These are phyloP conservation scores for Cryptotermes secundus DNA, from an alignment of 1,140 invertebrate species.

Conservation along the genomic window DNA sequence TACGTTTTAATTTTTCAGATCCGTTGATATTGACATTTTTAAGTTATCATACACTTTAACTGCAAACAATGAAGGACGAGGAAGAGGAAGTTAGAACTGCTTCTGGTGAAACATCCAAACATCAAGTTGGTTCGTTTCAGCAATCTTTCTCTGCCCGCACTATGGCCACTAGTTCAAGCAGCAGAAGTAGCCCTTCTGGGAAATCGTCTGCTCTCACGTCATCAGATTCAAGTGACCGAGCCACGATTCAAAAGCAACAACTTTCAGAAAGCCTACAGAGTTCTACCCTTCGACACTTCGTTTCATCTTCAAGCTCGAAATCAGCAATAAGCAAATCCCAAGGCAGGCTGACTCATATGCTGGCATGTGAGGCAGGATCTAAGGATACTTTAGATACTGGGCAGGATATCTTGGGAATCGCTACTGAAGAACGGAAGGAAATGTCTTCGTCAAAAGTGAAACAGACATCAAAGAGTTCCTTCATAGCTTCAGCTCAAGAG, in stretches of 20 bases:
- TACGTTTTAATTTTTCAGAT: conserved; percentile 39
- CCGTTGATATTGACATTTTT: conserved; percentile 36
- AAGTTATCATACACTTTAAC: background rate
- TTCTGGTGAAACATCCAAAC: background rate
- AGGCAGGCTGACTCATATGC: conserved; percentile 39
- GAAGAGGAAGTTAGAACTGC: background rate
- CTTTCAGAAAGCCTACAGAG: background rate
- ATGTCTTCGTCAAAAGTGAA: background rate
- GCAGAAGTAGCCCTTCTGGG: background rate
- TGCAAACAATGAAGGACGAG: background rate
- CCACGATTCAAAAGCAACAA: background rate
- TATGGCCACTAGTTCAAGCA: background rate
- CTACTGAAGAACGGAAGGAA: background rate
- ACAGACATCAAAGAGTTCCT: background rate
- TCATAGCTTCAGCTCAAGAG: background rate
- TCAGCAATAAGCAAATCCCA: conserved; percentile 30
- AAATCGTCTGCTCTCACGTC: background rate
- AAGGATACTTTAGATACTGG: background rate
- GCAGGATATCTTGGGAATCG: background rate
- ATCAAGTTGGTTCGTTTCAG: background rate
- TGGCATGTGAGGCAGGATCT: background rate
- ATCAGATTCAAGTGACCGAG: background rate
- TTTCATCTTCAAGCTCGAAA: background rate
- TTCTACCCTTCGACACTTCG: background rate
- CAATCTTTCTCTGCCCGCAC: background rate